Percentiles rank a stretch among this genome's conserved stretches.
phyloP scores from a whole-genome alignment of 2,888 invertebrate genomes.

The Oscheius sp. region DNA sequence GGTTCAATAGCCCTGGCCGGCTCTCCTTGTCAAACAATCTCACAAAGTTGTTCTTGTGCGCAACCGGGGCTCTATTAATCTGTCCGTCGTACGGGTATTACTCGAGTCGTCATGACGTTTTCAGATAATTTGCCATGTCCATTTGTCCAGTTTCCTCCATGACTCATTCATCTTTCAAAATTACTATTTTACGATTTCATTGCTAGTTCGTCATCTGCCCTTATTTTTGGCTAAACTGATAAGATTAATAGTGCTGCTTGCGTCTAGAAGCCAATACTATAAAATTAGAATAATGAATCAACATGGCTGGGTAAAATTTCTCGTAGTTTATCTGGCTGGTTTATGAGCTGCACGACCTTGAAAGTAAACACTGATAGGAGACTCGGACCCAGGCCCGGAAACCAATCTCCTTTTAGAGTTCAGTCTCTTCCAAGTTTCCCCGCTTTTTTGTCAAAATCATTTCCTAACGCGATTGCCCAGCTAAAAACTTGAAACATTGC shows the following conservation, averaged over 20 bases:
- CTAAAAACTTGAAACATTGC: constrained; percentile 29
- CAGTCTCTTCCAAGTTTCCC: neutral
- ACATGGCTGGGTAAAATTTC: too few relatives aligned
- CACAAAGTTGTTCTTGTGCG: constrained; percentile 30
- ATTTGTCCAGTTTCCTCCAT: too few relatives aligned
- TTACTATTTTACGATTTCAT: too few relatives aligned
- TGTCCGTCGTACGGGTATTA: neutral
- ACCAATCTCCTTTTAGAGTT: neutral
- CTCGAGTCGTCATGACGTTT: too few relatives aligned
- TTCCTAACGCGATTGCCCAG: neutral
- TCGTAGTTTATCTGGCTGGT: constrained; percentile 18
- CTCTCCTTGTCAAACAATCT: constrained; percentile 27
- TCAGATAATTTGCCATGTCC: too few relatives aligned
- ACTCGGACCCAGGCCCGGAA: neutral
- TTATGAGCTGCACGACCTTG: constrained; percentile 29
- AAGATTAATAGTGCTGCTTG: too few relatives aligned
- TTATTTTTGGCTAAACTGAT: too few relatives aligned
- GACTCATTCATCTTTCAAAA: too few relatives aligned
- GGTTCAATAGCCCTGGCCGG: constrained; percentile 26
- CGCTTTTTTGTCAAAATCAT: neutral
- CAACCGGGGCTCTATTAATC: constrained; percentile 18
- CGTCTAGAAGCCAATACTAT: too few relatives aligned
- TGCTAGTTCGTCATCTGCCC: too few relatives aligned
- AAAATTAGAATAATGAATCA: too few relatives aligned
- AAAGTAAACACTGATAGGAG: constrained; percentile 26